A percentile compares a stretch with the other conserved stretches of the same genome.
Evolutionary conservation across 2,113 vertebrate genomes (phyloP).

Genomic region (Psilopogon haemacephalus): DNA sequence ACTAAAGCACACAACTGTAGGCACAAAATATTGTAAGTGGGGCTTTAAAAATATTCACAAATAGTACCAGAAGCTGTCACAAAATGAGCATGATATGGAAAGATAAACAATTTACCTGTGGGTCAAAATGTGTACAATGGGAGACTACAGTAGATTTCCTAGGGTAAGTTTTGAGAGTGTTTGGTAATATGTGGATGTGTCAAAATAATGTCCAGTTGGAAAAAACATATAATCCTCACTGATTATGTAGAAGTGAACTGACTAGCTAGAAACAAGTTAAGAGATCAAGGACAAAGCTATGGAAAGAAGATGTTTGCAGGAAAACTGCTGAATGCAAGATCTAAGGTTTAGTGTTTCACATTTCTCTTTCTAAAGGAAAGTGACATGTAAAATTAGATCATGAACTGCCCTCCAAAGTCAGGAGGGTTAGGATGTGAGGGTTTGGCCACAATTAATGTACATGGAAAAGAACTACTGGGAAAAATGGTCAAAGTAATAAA

Average conservation of each 20-base stretch:
- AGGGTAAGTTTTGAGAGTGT: background rate
- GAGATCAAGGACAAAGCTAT: background rate
- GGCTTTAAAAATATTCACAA: slow-evolving; percentile 8
- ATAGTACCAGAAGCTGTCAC: background rate
- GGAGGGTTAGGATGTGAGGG: background rate
- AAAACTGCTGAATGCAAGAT: background rate
- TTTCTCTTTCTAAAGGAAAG: background rate
- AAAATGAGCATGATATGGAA: background rate
- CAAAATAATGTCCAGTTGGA: background rate
- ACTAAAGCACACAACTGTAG: background rate
- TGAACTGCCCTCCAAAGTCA: background rate
- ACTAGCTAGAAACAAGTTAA: background rate
- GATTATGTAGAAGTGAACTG: background rate
- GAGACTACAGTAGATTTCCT: background rate
- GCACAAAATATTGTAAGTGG: background rate
- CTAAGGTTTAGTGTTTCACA: background rate
- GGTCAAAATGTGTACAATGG: background rate
- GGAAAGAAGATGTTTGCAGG: background rate
- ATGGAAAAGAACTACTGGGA: background rate
- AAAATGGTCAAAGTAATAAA: background rate
- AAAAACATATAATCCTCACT: background rate
- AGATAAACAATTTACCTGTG: background rate
- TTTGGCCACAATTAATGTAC: background rate
- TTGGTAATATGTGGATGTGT: background rate
- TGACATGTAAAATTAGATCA: background rate